A percentile compares a stretch with the other conserved stretches of the same genome.
These are phyloP conservation scores for Trachelus iudaicus DNA, from an alignment of 2,888 invertebrate genomes.

Conservation along the genomic window DNA sequence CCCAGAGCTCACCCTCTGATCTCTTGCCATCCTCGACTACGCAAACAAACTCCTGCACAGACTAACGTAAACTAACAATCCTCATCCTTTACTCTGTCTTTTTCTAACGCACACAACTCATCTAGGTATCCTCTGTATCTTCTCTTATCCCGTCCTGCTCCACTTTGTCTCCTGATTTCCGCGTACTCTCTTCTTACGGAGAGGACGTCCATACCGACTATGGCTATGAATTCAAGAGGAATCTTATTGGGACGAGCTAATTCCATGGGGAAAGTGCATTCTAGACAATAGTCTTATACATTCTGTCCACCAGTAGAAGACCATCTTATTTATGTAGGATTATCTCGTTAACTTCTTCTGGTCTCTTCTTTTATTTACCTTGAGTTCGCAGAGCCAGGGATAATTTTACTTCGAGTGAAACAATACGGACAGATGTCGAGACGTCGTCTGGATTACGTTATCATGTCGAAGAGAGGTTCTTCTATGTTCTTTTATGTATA, in stretches of 20 bases:
- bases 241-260: not conserved
- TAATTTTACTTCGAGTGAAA: not conserved
- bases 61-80: slow-evolving; percentile 5
- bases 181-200: not conserved
- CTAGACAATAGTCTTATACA: not conserved
- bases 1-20: slow-evolving; percentile 11
- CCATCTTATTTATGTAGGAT: not conserved
- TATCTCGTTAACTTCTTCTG: not conserved
- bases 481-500: too few relatives aligned
- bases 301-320: not conserved
- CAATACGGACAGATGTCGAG: not conserved
- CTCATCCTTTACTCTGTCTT: not conserved
- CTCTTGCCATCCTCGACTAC: not conserved
- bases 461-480: too few relatives aligned
- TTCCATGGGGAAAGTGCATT: not conserved
- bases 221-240: not conserved
- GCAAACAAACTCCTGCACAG: slow-evolving; percentile 3
- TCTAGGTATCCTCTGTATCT: not conserved
- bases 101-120: not conserved
- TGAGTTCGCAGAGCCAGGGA: not conserved
- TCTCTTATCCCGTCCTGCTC: not conserved
- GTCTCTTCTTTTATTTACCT: not conserved
- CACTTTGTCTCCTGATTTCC: not conserved
- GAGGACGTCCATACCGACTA: not conserved
- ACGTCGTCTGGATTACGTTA: not conserved